phyloP scores from a whole-genome alignment of 2,888 invertebrate species.

The Coronaproctus castanopsis region DNA sequence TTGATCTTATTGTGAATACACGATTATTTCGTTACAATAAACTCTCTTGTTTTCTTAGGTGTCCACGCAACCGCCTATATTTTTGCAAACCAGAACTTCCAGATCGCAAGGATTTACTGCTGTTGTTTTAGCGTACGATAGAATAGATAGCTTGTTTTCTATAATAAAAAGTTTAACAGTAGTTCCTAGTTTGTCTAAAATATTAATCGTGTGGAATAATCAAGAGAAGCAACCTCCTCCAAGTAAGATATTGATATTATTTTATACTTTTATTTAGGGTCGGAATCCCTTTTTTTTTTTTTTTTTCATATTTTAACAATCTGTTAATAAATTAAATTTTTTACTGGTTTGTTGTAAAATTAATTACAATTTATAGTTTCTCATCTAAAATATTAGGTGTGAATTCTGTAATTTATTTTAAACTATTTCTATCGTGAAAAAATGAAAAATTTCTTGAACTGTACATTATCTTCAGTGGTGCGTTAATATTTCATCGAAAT shows the following conservation, averaged over 20 bases:
- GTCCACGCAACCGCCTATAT: conserved; percentile 51
- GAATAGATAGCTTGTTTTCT: conserved; percentile 69
- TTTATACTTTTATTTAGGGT: conserved; percentile 18
- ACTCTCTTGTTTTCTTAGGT: too few relatives aligned
- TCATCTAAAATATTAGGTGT: too few relatives aligned
- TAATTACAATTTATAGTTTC: neutral
- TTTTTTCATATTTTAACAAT: neutral
- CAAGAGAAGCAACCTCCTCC: conserved; percentile 75
- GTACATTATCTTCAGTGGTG: too few relatives aligned
- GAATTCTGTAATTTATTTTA: too few relatives aligned
- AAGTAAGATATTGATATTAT: too few relatives aligned
- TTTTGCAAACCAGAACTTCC: conserved; percentile 66
- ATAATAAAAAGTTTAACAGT: conserved; percentile 64
- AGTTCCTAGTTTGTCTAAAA: conserved; percentile 76
- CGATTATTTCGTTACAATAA: too few relatives aligned
- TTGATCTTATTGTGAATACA: too few relatives aligned
- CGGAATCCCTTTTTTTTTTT: conserved; percentile 3
- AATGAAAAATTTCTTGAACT: too few relatives aligned
- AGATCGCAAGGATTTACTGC: conserved; percentile 75
- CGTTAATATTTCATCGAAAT: too few relatives aligned
- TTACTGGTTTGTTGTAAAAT: neutral
- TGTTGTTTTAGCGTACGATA: conserved; percentile 82
- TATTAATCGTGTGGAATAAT: conserved; percentile 91
- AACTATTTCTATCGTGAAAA: too few relatives aligned
- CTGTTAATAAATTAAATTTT: neutral